Conservation (phyloP, 2,113 vertebrate genomes). For the Chunga burmeisteri region DNA sequence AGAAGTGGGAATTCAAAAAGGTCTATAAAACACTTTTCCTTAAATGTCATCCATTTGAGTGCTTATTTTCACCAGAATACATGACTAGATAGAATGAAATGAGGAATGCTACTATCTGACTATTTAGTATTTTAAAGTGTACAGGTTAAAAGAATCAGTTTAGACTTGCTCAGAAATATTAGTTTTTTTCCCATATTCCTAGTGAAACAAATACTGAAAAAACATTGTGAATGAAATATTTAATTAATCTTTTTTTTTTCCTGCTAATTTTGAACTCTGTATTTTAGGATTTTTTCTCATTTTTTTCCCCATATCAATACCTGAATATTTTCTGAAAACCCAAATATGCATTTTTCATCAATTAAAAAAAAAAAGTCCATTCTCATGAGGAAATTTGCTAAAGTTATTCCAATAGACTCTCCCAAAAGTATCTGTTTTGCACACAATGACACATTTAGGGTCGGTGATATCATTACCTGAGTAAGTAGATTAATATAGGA, state of each 20-base stretch:
- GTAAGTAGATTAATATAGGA: not conserved
- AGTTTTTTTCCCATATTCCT: not conserved
- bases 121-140: not conserved
- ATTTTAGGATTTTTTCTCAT: not conserved
- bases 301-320: not conserved
- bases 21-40: not conserved
- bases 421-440: fast-evolving
- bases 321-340: not conserved
- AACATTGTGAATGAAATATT: not conserved
- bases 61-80: not conserved
- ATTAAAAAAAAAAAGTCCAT: not conserved
- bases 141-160: not conserved
- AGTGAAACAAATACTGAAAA: not conserved
- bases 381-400: not conserved
- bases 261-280: not conserved
- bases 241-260: not conserved
- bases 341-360: not conserved
- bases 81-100: not conserved
- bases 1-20: not conserved
- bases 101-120: not conserved
- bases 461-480: not conserved
- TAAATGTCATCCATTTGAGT: not conserved
- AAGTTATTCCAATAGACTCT: not conserved
- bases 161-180: not conserved
- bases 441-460: not conserved